Percentiles rank a stretch among this genome's conserved stretches.
Evolutionary conservation across 2,888 invertebrate genomes (phyloP).

Genomic region (Oligia fasciuncula): DNA sequence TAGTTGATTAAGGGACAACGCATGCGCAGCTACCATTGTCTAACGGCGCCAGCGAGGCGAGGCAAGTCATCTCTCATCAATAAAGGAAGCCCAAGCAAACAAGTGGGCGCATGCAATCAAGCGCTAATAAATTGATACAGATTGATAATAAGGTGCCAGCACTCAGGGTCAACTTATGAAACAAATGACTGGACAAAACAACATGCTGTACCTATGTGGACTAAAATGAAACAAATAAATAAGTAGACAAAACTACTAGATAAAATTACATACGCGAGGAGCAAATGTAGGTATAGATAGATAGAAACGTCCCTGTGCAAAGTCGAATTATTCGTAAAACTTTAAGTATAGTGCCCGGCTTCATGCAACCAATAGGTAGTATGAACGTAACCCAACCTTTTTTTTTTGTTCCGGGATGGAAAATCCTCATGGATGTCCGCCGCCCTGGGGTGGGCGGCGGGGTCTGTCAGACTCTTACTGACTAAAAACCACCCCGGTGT

Average conservation of each 20-base stretch:
- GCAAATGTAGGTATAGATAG: neutral
- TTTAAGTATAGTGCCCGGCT: neutral
- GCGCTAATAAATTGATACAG: slow-evolving; percentile 63
- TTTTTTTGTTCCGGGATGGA: too few species aligned
- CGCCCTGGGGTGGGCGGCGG: too few species aligned
- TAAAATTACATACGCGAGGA: neutral
- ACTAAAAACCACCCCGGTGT: too few species aligned
- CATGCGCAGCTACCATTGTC: slow-evolving; percentile 64
- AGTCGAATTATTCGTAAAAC: neutral
- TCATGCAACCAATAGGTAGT: neutral
- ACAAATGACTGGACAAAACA: slow-evolving; percentile 17
- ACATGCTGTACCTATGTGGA: neutral
- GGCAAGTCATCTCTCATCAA: slow-evolving; percentile 83
- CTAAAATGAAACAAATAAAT: neutral
- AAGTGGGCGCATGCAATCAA: slow-evolving; percentile 74
- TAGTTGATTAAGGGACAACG: slow-evolving; percentile 64
- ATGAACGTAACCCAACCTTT: too few species aligned
- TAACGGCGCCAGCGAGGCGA: slow-evolving; percentile 83
- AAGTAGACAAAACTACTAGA: neutral
- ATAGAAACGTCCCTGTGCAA: neutral
- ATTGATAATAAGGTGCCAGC: slow-evolving; percentile 59
- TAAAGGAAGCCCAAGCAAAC: slow-evolving; percentile 86
- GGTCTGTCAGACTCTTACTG: too few species aligned
- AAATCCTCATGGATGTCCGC: too few species aligned
- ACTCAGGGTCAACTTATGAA: slow-evolving; percentile 34